Conservation (phyloP, 2,797 vertebrate species). For the Rhinogobio ventralis region DNA sequence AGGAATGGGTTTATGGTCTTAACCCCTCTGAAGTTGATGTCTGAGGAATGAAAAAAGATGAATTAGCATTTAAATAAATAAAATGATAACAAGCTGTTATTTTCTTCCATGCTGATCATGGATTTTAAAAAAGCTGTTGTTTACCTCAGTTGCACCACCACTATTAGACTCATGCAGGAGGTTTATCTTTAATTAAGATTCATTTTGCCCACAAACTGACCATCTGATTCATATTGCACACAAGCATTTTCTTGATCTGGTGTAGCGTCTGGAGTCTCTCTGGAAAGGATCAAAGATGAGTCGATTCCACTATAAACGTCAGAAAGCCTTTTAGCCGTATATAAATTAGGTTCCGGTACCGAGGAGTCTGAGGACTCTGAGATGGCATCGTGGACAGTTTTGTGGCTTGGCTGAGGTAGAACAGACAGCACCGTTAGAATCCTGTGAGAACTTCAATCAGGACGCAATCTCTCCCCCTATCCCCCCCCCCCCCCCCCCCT, state of each 20-base stretch:
- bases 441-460: no score
- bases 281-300: no score
- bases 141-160: neutral
- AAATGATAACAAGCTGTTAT: neutral
- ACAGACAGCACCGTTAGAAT: no score
- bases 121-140: neutral
- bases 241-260: neutral
- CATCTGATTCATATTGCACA: neutral
- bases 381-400: no score
- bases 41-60: neutral
- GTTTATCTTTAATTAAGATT: neutral
- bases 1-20: constrained; percentile 31
- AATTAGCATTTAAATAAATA: constrained; percentile 26
- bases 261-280: no score
- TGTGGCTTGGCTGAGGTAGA: no score
- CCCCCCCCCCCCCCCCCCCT: no score
- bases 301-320: no score
- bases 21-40: constrained; percentile 26
- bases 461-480: no score
- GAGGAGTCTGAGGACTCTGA: no score
- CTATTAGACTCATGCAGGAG: neutral
- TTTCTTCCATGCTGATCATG: neutral
- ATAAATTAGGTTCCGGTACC: no score
- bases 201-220: neutral
- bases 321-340: no score